Evolutionary conservation across 2,113 vertebrate species (phyloP), one percentile per base, ranked within the genome.

Genomic region (Lucifuga dentata): DNA sequence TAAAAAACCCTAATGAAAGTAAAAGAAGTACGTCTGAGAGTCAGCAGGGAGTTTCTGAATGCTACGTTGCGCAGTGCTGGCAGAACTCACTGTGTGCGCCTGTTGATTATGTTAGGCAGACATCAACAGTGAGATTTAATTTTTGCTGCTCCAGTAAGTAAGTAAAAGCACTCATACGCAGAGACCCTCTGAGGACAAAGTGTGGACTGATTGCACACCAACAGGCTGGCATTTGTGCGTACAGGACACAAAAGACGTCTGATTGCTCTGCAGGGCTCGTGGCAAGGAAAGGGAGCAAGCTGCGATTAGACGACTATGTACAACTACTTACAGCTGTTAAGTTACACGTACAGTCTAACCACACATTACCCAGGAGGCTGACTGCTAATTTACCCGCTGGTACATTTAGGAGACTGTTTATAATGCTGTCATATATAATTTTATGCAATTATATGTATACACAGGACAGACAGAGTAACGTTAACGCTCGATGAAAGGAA

Each of bases 121-220:
- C 35, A 20, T 73, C 68, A 57, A 49, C 21, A 29, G 64, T 35
- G 39, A 38, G 48, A 46, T 80, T 83, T 79, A 62, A 73, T 80
- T 66, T n/a, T 29, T 1, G 3, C 39, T 45, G n/a, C 1, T 55
- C 33, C 36, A 65, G 12, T 15, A 71, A 9, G 51, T 55, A 49
- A 12, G 32, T 6, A 29, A n/a, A n/a, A 63, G 69, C 5, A 19
- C 57, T 85, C 71, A 49, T 39, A 45, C 33, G 1, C 20, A 23
- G 64, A 58, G 41, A 11, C 51, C 23, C 76, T 73, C 39, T 43
- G 56, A 77, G 70, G 24, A 63, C 69, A 76, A 62, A 84, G 52
- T 52, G 55, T 64, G 41, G 58, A 64, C 61, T 84, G 81, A 87
- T 86, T 90, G 75, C 81, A 50, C 78, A 71, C 83, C 83, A 73